Evolutionary conservation across 2,113 vertebrate species (phyloP).

Genomic region (Antechinus flavipes): DNA sequence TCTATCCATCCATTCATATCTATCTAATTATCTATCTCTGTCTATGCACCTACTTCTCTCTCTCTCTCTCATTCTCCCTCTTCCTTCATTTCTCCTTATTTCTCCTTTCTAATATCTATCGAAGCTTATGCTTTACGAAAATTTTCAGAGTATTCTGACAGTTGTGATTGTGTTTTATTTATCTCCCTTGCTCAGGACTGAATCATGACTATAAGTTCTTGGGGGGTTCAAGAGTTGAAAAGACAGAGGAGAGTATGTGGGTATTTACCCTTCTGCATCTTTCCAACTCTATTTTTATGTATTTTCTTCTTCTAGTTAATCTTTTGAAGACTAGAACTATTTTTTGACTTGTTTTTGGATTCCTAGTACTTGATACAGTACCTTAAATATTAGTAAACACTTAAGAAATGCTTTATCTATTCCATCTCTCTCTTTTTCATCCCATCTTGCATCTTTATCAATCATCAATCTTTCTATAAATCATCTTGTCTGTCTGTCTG

Average conservation of each 20-base stretch:
- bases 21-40: background rate
- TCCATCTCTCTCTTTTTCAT: background rate
- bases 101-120: background rate
- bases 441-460: background rate
- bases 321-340: background rate
- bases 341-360: background rate
- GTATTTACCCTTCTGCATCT: background rate
- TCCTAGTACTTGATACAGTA: background rate
- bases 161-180: background rate
- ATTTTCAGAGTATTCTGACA: background rate
- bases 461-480: background rate
- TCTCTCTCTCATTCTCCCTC: background rate
- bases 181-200: background rate
- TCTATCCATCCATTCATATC: background rate
- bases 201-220: background rate
- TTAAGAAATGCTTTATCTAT: background rate
- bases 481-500: background rate
- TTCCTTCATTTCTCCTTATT: background rate
- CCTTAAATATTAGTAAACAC: background rate
- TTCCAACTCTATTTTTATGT: background rate
- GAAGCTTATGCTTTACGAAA: background rate
- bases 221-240: background rate
- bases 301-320: background rate
- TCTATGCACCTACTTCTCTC: background rate
- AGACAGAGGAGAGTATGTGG: background rate